Evolutionary conservation across 2,797 vertebrate species (phyloP).

Genomic region (Perodicticus potto): DNA sequence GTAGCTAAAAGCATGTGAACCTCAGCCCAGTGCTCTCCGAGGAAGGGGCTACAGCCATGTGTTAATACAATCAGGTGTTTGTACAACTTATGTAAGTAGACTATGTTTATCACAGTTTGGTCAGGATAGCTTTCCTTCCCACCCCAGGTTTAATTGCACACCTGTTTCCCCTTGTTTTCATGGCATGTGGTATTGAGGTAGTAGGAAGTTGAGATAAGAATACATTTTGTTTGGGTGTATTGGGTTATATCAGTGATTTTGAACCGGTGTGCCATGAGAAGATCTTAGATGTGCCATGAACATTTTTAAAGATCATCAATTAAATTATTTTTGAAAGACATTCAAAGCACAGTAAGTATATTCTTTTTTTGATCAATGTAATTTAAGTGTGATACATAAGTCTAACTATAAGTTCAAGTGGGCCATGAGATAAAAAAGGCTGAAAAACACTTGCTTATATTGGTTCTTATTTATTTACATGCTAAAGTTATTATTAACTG

Average conservation of each 20-base stretch:
- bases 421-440: too few species aligned
- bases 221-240: background rate
- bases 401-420: too few species aligned
- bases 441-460: background rate
- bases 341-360: too few species aligned
- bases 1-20: background rate
- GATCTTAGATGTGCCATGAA: too few species aligned
- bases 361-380: too few species aligned
- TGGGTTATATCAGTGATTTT: background rate
- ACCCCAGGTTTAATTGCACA: background rate
- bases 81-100: background rate
- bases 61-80: background rate
- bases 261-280: too few species aligned
- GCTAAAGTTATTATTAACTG: background rate
- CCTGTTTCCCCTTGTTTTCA: background rate
- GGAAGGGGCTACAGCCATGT: background rate
- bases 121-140: constrained; percentile 6
- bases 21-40: background rate
- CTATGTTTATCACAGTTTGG: background rate
- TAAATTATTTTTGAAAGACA: too few species aligned
- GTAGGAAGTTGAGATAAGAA: background rate
- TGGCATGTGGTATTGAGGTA: background rate
- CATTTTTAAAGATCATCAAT: too few species aligned
- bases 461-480: background rate
- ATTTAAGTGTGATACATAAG: too few species aligned